Conservation (phyloP, 92 coral and sea anemone genomes). For the Bergia puertoricense region DNA sequence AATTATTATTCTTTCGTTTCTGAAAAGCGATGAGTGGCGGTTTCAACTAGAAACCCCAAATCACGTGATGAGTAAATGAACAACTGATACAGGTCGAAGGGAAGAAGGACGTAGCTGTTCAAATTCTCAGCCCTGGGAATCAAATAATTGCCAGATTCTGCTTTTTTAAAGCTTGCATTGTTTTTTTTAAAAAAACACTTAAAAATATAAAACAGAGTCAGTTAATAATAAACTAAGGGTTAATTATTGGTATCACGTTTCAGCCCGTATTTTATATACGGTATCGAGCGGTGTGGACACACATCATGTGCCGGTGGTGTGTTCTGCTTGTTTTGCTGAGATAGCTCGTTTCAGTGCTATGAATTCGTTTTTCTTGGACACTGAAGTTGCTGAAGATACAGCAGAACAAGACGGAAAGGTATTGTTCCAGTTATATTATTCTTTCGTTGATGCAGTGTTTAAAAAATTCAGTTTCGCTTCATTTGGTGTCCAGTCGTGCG, state of each 20-base stretch:
- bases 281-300: too few species aligned
- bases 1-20: too few species aligned
- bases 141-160: too few species aligned
- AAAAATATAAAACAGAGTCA: too few species aligned
- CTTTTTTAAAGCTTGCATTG: too few species aligned
- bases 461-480: background rate
- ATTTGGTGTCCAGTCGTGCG: background rate
- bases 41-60: too few species aligned
- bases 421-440: background rate
- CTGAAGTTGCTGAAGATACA: background rate
- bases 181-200: too few species aligned
- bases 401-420: background rate
- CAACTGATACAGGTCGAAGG: too few species aligned
- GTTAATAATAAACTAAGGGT: background rate
- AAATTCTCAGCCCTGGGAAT: too few species aligned
- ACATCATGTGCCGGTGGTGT: background rate
- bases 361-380: background rate
- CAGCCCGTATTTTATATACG: background rate
- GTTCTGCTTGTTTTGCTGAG: background rate
- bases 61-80: too few species aligned
- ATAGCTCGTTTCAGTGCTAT: background rate
- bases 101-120: too few species aligned
- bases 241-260: background rate
- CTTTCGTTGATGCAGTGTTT: background rate
- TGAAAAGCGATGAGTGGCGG: too few species aligned